Conservation (phyloP, 2,113 vertebrate genomes). For the Podilymbus podiceps region DNA sequence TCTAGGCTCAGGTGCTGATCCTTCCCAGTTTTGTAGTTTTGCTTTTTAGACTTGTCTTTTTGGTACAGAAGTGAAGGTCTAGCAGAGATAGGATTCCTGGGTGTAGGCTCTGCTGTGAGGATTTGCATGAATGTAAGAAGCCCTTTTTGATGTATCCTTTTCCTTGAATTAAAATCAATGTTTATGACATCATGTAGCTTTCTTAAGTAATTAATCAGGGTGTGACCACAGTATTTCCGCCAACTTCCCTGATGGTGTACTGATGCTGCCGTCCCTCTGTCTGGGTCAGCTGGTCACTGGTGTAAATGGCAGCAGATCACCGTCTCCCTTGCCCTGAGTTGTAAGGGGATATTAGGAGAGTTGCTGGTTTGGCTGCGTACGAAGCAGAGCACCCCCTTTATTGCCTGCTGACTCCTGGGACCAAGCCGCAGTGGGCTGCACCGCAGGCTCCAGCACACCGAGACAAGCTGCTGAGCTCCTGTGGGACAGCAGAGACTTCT, state of each 20-base stretch:
- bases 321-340: neutral
- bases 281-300: neutral
- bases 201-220: neutral
- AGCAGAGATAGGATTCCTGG: neutral
- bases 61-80: neutral
- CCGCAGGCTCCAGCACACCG: neutral
- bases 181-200: neutral
- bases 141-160: neutral
- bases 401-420: neutral
- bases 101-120: neutral
- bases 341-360: neutral
- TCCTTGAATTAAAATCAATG: neutral
- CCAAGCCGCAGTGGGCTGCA: neutral
- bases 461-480: neutral
- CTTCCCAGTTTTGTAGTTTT: neutral
- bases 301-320: rapidly evolving
- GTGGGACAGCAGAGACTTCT: rapidly evolving
- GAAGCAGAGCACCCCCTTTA: neutral
- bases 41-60: neutral
- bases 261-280: rapidly evolving
- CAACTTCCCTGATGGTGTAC: neutral
- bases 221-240: neutral
- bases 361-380: neutral
- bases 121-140: neutral
- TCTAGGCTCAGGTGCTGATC: neutral